Conservation (phyloP, 2,113 vertebrate genomes). For the Sturnus vulgaris region DNA sequence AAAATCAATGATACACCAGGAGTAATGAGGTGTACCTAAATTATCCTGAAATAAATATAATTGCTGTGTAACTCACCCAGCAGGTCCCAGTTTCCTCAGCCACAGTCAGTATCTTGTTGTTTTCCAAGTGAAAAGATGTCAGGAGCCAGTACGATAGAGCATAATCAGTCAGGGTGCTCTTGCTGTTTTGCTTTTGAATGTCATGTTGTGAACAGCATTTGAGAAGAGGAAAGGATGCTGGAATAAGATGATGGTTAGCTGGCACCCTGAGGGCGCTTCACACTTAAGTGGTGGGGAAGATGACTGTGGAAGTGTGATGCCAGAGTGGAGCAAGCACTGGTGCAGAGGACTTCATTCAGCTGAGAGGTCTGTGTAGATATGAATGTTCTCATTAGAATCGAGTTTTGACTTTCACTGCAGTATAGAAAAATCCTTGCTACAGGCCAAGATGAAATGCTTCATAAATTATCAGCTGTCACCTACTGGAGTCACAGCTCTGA, state of each 20-base stretch:
- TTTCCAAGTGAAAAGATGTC: constrained; percentile 29
- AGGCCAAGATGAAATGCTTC: neutral
- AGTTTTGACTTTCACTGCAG: neutral
- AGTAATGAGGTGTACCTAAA: constrained; percentile 33
- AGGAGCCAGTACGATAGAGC: constrained; percentile 7
- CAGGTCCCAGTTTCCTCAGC: constrained; percentile 1
- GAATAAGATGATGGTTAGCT: neutral
- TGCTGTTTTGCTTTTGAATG: constrained; percentile 39
- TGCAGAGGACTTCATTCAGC: neutral
- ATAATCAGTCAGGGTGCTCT: constrained; percentile 26
- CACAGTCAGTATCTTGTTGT: constrained; percentile 40
- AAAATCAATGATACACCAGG: constrained; percentile 11
- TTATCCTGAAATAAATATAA: constrained; percentile 52
- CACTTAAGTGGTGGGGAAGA: accelerated
- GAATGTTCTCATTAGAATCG: neutral
- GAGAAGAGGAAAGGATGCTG: neutral
- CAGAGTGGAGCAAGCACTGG: neutral
- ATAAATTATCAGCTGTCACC: neutral
- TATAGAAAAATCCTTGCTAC: neutral
- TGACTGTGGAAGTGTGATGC: neutral
- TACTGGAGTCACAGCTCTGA: neutral
- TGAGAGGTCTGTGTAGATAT: neutral
- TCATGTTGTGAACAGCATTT: neutral
- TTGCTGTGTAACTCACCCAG: neutral
- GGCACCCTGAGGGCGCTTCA: neutral